A percentile compares a stretch with the other conserved stretches of the same genome.
These are phyloP conservation scores for Acrocephalus arundinaceus DNA, from an alignment of 2,113 vertebrate species.

Conservation along the genomic window DNA sequence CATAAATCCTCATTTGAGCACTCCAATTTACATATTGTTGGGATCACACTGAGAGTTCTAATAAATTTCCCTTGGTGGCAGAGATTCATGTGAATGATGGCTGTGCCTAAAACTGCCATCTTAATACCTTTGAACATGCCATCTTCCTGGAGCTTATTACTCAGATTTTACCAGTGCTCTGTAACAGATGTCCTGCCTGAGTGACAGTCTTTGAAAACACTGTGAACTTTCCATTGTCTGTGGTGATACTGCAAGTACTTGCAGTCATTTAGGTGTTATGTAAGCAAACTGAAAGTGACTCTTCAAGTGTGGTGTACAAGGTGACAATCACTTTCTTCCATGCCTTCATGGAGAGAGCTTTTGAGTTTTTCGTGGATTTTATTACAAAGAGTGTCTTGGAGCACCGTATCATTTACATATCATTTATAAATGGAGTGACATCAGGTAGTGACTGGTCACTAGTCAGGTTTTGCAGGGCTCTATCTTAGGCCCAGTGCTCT, in stretches of 20 bases:
- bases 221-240: neutral
- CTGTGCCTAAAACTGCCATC: neutral
- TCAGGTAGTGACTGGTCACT: neutral
- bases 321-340: neutral
- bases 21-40: neutral
- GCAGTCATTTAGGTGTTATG: neutral
- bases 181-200: neutral
- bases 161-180: neutral
- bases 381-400: neutral
- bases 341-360: neutral
- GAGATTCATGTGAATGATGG: neutral
- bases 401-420: neutral
- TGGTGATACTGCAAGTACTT: neutral
- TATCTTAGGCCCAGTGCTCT: neutral
- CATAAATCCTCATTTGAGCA: neutral
- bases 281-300: neutral
- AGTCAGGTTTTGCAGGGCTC: neutral
- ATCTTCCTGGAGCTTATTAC: neutral
- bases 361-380: neutral
- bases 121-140: neutral
- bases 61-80: neutral
- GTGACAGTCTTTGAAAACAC: neutral
- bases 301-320: neutral
- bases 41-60: neutral
- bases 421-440: neutral